These are phyloP conservation scores for Lepidothrix coronata DNA, from an alignment of 2,113 vertebrate genomes.

Conservation along the genomic window DNA sequence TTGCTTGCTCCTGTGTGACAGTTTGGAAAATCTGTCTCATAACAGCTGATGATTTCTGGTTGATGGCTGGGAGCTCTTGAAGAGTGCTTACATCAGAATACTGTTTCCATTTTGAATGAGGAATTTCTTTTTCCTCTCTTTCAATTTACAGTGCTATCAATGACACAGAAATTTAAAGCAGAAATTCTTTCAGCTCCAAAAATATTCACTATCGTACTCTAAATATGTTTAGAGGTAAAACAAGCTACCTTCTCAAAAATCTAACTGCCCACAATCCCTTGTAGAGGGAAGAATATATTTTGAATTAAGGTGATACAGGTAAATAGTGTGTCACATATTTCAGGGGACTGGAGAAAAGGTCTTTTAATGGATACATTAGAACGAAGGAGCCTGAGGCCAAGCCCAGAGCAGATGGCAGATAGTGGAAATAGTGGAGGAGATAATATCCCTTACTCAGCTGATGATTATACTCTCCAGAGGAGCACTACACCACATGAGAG, in stretches of 20 bases:
- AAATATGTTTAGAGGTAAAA: background rate
- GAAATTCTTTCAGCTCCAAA: background rate
- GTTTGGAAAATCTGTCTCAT: background rate
- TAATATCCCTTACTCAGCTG: background rate
- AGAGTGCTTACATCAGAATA: background rate
- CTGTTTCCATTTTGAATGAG: background rate
- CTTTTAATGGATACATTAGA: background rate
- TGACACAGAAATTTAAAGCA: background rate
- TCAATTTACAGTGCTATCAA: background rate
- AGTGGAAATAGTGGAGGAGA: background rate
- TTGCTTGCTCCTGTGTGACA: background rate
- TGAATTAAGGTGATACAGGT: background rate
- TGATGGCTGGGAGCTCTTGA: background rate
- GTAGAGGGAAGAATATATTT: background rate
- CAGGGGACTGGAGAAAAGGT: background rate
- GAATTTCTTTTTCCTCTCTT: background rate
- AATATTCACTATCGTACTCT: background rate
- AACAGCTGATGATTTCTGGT: background rate
- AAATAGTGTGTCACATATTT: background rate
- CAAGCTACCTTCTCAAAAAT: background rate
- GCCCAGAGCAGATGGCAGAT: background rate
- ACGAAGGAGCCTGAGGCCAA: conserved; percentile 13
- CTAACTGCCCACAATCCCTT: background rate
- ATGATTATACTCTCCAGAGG: background rate
- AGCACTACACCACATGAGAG: background rate